Percentiles rank a stretch among this genome's conserved stretches.
Conservation (phyloP, 2,113 vertebrate genomes). For the Saguinus imperator region DNA sequence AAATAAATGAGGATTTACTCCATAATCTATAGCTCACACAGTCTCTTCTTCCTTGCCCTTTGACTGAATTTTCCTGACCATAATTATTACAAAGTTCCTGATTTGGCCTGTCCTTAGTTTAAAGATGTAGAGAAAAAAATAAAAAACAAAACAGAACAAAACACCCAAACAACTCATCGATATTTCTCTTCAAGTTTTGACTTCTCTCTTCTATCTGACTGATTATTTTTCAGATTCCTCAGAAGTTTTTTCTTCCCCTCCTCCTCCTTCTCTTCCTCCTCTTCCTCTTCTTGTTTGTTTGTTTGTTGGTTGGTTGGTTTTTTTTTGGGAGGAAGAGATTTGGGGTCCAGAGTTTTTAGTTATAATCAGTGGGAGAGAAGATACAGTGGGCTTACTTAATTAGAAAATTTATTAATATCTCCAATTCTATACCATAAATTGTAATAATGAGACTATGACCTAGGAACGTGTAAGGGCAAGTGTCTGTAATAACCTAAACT, state of each 20-base stretch:
- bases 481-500: neutral
- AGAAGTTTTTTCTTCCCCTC: neutral
- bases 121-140: neutral
- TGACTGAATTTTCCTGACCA: neutral
- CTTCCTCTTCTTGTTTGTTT: neutral
- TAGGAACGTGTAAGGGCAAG: neutral
- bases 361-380: neutral
- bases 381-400: neutral
- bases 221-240: neutral
- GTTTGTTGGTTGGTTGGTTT: neutral
- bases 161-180: neutral
- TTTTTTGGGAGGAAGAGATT: neutral
- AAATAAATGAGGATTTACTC: neutral
- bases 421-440: neutral
- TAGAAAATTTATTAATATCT: neutral
- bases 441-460: neutral
- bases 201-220: neutral
- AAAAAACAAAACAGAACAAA: neutral
- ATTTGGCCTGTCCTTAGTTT: neutral
- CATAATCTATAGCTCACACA: neutral
- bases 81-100: neutral
- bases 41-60: neutral
- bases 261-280: neutral
- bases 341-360: neutral
- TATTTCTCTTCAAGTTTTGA: neutral